These are phyloP conservation scores for Cataglyphis cursor DNA, from an alignment of 2,888 invertebrate genomes.

Conservation along the genomic window DNA sequence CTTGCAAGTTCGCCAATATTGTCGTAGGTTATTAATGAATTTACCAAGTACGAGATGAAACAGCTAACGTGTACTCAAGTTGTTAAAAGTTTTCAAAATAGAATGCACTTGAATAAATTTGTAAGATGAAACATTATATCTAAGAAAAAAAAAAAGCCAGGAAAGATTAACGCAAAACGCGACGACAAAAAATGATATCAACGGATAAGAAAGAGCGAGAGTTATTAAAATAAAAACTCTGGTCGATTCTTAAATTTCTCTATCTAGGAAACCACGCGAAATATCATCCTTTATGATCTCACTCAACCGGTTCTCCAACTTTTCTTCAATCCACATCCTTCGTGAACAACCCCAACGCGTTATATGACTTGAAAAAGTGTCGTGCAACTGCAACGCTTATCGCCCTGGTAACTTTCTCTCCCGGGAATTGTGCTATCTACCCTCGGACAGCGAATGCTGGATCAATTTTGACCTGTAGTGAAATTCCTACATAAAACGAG, in stretches of 20 bases:
- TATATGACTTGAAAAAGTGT: slow-evolving; percentile 4
- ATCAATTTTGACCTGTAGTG: not conserved
- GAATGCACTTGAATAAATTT: not conserved
- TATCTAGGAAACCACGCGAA: not conserved
- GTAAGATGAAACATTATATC: not conserved
- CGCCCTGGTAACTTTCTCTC: not conserved
- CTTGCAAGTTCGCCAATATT: slow-evolving; percentile 24
- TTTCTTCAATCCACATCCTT: not conserved
- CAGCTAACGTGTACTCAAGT: not conserved
- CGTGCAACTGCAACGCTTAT: not conserved
- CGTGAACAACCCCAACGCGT: not conserved
- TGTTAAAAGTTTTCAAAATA: not conserved
- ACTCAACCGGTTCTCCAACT: not conserved
- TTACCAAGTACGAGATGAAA: not conserved
- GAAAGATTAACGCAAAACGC: not conserved
- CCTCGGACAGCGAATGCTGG: not conserved
- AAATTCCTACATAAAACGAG: not conserved
- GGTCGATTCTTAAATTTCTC: not conserved
- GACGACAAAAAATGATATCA: not conserved
- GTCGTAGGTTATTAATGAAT: slow-evolving; percentile 12
- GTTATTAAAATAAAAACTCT: not conserved
- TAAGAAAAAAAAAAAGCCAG: not conserved
- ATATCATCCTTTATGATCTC: not conserved
- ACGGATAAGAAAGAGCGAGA: not conserved
- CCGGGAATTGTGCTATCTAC: not conserved